Percentiles rank a stretch among this genome's conserved stretches.
Evolutionary conservation across 2,797 vertebrate species (phyloP).

Genomic region (Orientallactaga sibirica): DNA sequence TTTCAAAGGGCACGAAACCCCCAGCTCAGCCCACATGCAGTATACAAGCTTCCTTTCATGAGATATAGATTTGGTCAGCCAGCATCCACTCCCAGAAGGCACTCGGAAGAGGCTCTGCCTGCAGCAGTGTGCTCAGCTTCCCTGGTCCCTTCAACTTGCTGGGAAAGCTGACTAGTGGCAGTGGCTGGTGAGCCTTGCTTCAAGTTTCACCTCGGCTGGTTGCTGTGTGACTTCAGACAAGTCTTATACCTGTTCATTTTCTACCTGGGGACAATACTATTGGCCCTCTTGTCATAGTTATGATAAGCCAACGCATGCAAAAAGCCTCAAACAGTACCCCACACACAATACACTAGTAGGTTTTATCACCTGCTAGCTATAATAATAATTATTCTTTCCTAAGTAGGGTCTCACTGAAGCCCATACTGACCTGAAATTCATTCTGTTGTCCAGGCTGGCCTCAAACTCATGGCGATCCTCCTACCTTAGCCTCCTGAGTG

Average conservation of each 20-base stretch:
- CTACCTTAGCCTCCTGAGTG: too few species aligned
- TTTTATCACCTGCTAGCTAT: background rate
- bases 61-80: background rate
- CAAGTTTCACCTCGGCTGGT: background rate
- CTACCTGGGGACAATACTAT: background rate
- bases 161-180: background rate
- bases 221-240: background rate
- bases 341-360: background rate
- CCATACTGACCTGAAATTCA: too few species aligned
- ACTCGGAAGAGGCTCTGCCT: background rate
- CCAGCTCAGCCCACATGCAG: too few species aligned
- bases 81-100: background rate
- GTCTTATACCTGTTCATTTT: background rate
- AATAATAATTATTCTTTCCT: background rate
- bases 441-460: too few species aligned
- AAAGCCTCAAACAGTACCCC: background rate
- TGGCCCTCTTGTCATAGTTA: background rate
- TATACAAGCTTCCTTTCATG: too few species aligned
- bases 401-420: too few species aligned
- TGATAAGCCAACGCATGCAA: background rate
- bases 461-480: too few species aligned
- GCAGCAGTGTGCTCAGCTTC: background rate
- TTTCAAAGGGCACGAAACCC: background rate
- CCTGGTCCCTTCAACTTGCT: rapidly evolving
- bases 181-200: background rate